Base-by-base conservation (phyloP, 2,797 vertebrate species). In the Loris lydekkerianus region DNA sequence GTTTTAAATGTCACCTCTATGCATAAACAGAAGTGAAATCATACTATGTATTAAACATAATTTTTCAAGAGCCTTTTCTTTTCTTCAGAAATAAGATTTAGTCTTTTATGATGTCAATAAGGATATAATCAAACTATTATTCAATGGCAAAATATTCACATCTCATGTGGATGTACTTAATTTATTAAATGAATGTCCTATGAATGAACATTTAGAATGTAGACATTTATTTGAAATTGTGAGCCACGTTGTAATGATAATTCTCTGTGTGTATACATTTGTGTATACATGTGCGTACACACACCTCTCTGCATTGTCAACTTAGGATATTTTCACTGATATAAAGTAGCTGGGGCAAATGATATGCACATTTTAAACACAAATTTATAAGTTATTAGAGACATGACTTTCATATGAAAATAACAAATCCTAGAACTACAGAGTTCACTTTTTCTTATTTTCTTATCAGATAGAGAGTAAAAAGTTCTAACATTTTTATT, bases 31-130 rank as follows among this genome's bases (percentile, higher is more conserved):
- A 86, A 60, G 89, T 67, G 20, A 27, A 46, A 72, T 31, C 18
- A 31, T 65, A 15, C 73, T 85, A 40, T 40, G 3, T 20, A 40
- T 29, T 40, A 5, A 14, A 53, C 29, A 27, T 34, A 43, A 53
- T 75, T 72, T 87, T 43, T 83, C 10, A 91, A 83, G 34, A 91
- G 7, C 31, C 31, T 83, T 88, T 84, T 34, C 63, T 78, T 88
- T 77, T 31, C 87, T 91, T 49, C 46, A 63, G 72, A 69, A 3
- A 27, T 69, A 89, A 40, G 10, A 10, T 65, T 27, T 75, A 11
- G 6, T 29, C 7, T 6, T 75, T 34, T 67, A 73, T 65, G 85
- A 61, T 63, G 20, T 17, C 5, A 82, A 40, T 76, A 82, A 63
- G 14, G 11, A 37, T 70, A 31, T 1, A 88, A 7, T 72, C 40